Evolutionary conservation across 2,888 invertebrate species (phyloP), one percentile per base, ranked within the genome.

Genomic region (Xestobium rufovillosum): DNA sequence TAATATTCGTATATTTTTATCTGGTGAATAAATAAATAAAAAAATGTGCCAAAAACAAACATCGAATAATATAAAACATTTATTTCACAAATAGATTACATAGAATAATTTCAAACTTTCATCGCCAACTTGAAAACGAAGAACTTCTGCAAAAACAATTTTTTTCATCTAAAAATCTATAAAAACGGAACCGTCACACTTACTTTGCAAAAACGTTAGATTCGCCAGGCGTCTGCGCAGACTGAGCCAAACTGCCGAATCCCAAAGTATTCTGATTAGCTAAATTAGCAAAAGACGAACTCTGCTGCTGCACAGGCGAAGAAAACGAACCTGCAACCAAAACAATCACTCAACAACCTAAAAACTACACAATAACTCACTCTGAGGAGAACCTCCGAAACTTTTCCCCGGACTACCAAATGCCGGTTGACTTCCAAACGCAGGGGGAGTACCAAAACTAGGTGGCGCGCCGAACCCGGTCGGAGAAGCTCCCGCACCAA

Each of bases 201-300:
- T 62, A 57, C 50, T 65, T 65, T 31, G 58, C 50, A 29, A 55
- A 34, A 25, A 54, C 52, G 9, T 62, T 63, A 16, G 60, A 8
- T 8, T 6, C 54, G 2, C 62, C 53, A 12, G 61, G 56, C 33
- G 52, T 49, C 23, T 53, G 57, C 1, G 70, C 63, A 44, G 74
- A 73, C 47, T 78, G 73, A 1, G 78, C 78, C 14, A 79, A 58
- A 55, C 73, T 76, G 30, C 78, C 78, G 60, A 79, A 79, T 1
- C 77, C 74, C 34, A 76, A 59, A 1, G 77, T 78, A 53, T 74
- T 75, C 57, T 78, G 78, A 25, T 68, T 72, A 1, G 78, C 78
- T 44, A 79, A 55, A 59, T 64, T 76, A 50, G 76, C 78, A 62
- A 79, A 80, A 26, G 73, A 73, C 0, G 75, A 63, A 48, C 72